These are phyloP conservation scores for Sciurus niger DNA, from an alignment of 2,113 vertebrate species.

Conservation along the genomic window DNA sequence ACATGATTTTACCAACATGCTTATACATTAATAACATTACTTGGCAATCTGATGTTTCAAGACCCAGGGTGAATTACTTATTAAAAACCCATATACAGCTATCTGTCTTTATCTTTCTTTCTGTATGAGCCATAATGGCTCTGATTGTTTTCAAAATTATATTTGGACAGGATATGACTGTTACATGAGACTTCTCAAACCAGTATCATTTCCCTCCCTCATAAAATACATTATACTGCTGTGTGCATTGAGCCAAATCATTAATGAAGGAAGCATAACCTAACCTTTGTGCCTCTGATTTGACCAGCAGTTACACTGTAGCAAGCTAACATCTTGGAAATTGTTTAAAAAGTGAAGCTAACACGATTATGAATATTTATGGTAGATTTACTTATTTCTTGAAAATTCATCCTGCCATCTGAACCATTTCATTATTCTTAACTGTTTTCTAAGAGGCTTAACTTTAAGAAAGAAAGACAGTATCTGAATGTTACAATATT, in stretches of 20 bases:
- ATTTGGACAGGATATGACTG: conserved; percentile 98
- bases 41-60: conserved; percentile 94
- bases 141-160: conserved; percentile 98
- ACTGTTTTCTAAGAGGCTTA: conserved; percentile 83
- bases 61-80: conserved; percentile 95
- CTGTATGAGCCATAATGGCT: conserved; percentile 95
- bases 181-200: conserved; percentile 96
- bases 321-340: conserved; percentile 88
- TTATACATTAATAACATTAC: conserved; percentile 96
- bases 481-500: conserved; percentile 65
- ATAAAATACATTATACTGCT: conserved; percentile 95
- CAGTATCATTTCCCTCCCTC: conserved; percentile 96
- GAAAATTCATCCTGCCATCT: conserved; percentile 82
- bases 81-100: conserved; percentile 95
- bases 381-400: conserved; percentile 87
- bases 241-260: conserved; percentile 90
- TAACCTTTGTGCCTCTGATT: conserved; percentile 89
- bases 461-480: conserved; percentile 69
- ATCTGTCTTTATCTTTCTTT: conserved; percentile 97
- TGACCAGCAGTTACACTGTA: conserved; percentile 83
- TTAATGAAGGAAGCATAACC: conserved; percentile 89
- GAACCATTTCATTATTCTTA: conserved; percentile 83
- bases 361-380: conserved; percentile 90
- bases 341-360: conserved; percentile 87
- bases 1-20: conserved; percentile 91